Evolutionary conservation across 1,140 invertebrate species (phyloP).

Genomic region (Amphibalanus amphitrite): DNA sequence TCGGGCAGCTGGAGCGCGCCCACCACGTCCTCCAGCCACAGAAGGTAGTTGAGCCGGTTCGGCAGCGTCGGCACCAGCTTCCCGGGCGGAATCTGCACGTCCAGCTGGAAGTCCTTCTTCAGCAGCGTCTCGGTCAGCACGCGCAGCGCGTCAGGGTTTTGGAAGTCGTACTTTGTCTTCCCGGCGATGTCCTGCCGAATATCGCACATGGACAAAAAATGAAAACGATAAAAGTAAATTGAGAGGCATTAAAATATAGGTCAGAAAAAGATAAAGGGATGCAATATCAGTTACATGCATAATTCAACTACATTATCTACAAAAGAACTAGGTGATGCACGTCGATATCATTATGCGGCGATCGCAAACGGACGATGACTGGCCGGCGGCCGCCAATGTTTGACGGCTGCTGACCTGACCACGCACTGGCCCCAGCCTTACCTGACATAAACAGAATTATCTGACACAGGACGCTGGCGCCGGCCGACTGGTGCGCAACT

Average conservation of each 20-base stretch:
- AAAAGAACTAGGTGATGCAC: background rate
- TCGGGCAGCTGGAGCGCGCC: constrained; percentile 8
- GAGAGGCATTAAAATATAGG: background rate
- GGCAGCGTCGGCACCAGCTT: constrained; percentile 78
- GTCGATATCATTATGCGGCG: no score
- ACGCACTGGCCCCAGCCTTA: background rate
- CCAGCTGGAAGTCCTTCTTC: constrained; percentile 65
- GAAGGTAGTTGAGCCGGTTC: constrained; percentile 76
- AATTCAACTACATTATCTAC: background rate
- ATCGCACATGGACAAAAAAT: no score
- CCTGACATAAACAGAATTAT: background rate
- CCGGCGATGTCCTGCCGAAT: constrained; percentile 52
- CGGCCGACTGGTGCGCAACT: no score
- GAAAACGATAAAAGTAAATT: background rate
- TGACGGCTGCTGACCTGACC: background rate
- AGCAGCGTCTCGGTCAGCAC: constrained; percentile 59
- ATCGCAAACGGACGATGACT: background rate
- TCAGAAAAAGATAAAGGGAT: background rate
- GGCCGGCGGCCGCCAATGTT: background rate
- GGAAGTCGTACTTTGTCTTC: constrained; percentile 64
- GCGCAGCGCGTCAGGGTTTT: constrained; percentile 51
- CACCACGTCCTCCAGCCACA: constrained; percentile 80
- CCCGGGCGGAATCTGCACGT: constrained; percentile 59
- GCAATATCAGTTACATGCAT: background rate
- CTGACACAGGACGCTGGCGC: no score